Conservation (phyloP, 1,140 invertebrate species). For the Neodiprion pinetum region DNA sequence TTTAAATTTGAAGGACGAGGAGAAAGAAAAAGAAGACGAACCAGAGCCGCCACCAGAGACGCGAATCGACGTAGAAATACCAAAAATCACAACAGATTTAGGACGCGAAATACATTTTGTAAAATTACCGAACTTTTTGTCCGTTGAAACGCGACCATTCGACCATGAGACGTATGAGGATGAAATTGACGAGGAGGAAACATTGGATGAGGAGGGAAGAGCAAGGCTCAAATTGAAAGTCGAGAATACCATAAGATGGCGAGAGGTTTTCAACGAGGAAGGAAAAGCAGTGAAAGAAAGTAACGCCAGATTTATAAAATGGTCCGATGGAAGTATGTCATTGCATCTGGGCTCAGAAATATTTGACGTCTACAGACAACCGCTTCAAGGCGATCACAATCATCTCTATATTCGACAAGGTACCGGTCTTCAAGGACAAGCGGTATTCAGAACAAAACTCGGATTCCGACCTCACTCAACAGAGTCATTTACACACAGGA, state of each 20-base stretch:
- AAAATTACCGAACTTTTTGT: constrained; percentile 92
- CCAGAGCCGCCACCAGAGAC: constrained; percentile 87
- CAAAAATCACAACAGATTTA: constrained; percentile 91
- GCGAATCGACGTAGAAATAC: constrained; percentile 95
- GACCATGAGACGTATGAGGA: constrained; percentile 96
- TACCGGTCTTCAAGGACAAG: constrained; percentile 96
- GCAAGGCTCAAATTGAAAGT: constrained; percentile 92
- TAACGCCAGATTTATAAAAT: constrained; percentile 93
- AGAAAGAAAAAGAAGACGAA: constrained; percentile 75
- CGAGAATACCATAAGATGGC: constrained; percentile 98
- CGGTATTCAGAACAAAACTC: constrained; percentile 95
- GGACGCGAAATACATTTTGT: constrained; percentile 94
- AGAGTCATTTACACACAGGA: constrained; percentile 97
- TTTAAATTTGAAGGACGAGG: constrained; percentile 55
- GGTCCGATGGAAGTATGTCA: constrained; percentile 99
- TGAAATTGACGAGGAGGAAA: constrained; percentile 99
- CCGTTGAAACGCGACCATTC: constrained; percentile 92
- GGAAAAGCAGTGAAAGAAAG: constrained; percentile 88
- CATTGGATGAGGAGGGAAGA: constrained; percentile 95
- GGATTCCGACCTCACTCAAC: constrained; percentile 98
- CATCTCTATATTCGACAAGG: constrained; percentile 93
- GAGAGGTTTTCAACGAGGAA: constrained; percentile 84
- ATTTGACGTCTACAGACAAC: constrained; percentile 96
- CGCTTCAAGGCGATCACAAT: constrained; percentile 77
- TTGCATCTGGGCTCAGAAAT: constrained; percentile 96